phyloP scores from a whole-genome alignment of 2,888 invertebrate species.

The Hydraecia micacea region DNA sequence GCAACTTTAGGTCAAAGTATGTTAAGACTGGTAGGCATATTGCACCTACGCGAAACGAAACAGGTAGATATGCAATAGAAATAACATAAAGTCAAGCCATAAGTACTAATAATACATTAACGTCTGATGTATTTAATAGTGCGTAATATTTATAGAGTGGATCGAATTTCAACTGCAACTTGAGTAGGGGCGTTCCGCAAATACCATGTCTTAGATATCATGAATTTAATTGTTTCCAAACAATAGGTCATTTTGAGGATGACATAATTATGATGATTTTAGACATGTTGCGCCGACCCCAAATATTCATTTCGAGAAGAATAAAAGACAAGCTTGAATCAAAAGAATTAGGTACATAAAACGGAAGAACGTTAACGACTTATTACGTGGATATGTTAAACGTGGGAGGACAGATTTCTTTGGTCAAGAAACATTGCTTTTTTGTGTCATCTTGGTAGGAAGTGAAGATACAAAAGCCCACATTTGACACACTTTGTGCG shows the following conservation, averaged over 20 bases:
- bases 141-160: slow-evolving; percentile 25
- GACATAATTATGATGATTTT: neutral
- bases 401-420: slow-evolving; percentile 41
- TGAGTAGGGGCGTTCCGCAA: slow-evolving; percentile 26
- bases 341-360: slow-evolving; percentile 44
- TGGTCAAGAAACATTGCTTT: slow-evolving; percentile 37
- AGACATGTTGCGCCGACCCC: neutral
- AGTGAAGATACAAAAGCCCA: slow-evolving; percentile 20
- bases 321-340: slow-evolving; percentile 13
- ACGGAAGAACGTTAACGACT: slow-evolving; percentile 16
- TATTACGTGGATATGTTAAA: slow-evolving; percentile 24
- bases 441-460: slow-evolving; percentile 34
- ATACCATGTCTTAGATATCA: slow-evolving; percentile 22
- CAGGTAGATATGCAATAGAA: slow-evolving; percentile 52
- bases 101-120: slow-evolving; percentile 31
- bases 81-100: slow-evolving; percentile 37
- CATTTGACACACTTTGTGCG: slow-evolving; percentile 6
- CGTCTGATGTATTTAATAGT: slow-evolving; percentile 39
- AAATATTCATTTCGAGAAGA: no score
- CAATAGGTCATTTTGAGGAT: slow-evolving; percentile 4
- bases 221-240: slow-evolving; percentile 14
- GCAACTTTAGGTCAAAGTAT: slow-evolving; percentile 61
- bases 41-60: slow-evolving; percentile 56
- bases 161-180: slow-evolving; percentile 39
- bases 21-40: slow-evolving; percentile 38